These are phyloP conservation scores for Sphaerodactylus townsendi DNA, from an alignment of 2,113 vertebrate species.

Conservation along the genomic window DNA sequence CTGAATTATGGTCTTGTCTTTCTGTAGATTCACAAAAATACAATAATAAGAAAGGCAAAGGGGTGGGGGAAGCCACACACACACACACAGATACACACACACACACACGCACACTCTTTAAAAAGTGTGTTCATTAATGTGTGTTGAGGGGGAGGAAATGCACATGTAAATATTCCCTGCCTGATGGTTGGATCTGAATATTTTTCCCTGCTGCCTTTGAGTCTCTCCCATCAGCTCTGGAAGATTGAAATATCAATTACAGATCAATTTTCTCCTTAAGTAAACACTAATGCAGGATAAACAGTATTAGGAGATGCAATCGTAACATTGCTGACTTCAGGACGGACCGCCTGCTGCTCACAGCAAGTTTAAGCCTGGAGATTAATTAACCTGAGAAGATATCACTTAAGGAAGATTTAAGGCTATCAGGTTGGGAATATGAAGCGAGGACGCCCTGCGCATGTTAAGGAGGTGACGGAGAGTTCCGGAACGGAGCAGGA, in stretches of 20 bases:
- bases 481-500: not conserved
- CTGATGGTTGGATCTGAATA: slow-evolving; percentile 47
- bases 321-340: slow-evolving; percentile 66
- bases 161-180: not conserved
- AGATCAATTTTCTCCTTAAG: slow-evolving; percentile 66
- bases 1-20: not conserved
- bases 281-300: slow-evolving; percentile 66
- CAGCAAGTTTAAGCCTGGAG: slow-evolving; percentile 66
- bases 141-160: not conserved
- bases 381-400: slow-evolving; percentile 67
- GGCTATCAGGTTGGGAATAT: slow-evolving; percentile 49
- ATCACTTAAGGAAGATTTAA: slow-evolving; percentile 70
- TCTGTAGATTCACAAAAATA: too few species aligned
- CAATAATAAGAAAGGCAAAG: too few species aligned
- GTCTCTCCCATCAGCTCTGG: slow-evolving; percentile 54
- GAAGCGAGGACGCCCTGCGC: slow-evolving; percentile 14
- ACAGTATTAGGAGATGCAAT: slow-evolving; percentile 63
- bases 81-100: not conserved
- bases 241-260: slow-evolving; percentile 63
- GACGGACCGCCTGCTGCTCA: slow-evolving; percentile 70
- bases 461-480: slow-evolving; percentile 17
- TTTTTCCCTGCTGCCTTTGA: slow-evolving; percentile 36
- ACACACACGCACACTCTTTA: slow-evolving; percentile 32
- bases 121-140: too few species aligned
- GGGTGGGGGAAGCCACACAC: slow-evolving; percentile 47